Evolutionary conservation across 1,140 invertebrate species (phyloP), one percentile per base, ranked within the genome.

Genomic region (Eumeta japonica): DNA sequence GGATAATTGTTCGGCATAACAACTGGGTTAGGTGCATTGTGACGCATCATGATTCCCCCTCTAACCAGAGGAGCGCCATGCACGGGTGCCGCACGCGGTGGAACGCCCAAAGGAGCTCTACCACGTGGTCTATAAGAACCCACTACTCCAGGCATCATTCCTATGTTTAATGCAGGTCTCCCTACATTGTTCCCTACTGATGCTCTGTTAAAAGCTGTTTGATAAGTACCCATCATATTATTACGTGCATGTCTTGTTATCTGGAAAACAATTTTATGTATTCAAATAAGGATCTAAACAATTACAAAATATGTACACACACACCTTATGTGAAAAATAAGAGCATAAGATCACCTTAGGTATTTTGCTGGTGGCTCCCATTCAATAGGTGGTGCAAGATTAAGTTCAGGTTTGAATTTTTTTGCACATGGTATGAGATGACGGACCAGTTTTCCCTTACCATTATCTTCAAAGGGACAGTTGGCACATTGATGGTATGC

Each of bases 391-490:
- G 92, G 91, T 45, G 88, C 84, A 43, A 93, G 54, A 62, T 94
- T 94, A 16, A 83, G 75, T 37, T 93, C 90, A 0, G 89, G 85
- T 62, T 90, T 85, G 67, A 94, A 96, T 63, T 92, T 92, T 68
- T 94, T 94, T 11, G 83, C 80, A 75, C 94, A 97, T 2, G 90
- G 85, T n/a, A 88, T 79, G 41, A 89, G 80, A 77, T 97, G 94
- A 11, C 92, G 79, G 0, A 86, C 90, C 34, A 96, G 71, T 75
- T 95, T 94, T n/a, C 89, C 88, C 68, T 95, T 96, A 38, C 90
- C 88, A 59, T 93, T 94, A 52, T 94, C 91, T 63, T 97, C 94
- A 58, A 94, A 97, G 1, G 90, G 87, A 79, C 94, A 97, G 56
- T 93, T 90, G 0, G 90, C 85, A 67, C 94, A 97, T 53, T 95